Evolutionary conservation across 2,888 invertebrate species (phyloP), one percentile per base, ranked within the genome.

Genomic region (Tineola bisselliella): DNA sequence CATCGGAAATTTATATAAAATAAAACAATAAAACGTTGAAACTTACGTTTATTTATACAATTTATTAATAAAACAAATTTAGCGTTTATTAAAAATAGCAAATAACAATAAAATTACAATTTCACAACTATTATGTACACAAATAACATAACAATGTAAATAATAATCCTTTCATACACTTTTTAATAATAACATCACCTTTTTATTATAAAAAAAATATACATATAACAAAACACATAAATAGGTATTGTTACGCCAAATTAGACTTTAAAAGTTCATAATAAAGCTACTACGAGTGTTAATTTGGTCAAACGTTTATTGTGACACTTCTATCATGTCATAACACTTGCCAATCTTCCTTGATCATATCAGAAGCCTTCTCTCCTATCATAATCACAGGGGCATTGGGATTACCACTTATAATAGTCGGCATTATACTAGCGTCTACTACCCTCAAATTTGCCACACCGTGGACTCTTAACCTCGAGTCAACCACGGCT

Each of bases 301-400:
- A 3, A 5, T 56, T 56, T 19, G 19, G 19, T 59, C 19, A 59
- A 59, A 33, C 3, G 33, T 31, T 33, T 38, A 12, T 12, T 60
- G 5, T 44, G 15, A 48, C 18, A 60, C 3, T 25, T 25, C 25
- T 25, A 25, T 52, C 33, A 31, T 79, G 81, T 87, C 86, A 87
- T 84, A 79, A 87, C 67, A 79, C 81, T 60, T 89, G 89, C 94
- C 94, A 95, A 77, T 95, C 94, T 74, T 94, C 92, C 74, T 95
- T 95, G 64, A 96, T 94, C 90, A 96, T 90, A 72, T 96, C 96
- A 8, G 95, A 91, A 0, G 91, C 95, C 74, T 96, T 96, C 70
- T 96, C 96, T 0, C 93, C 96, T 60, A 96, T 95, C 94, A 96
- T 96, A 54, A 96, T 94, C 1, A 91, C 91, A 0, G 95, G 95